A percentile compares a stretch with the other conserved stretches of the same genome.
Evolutionary conservation across 1,140 invertebrate genomes (phyloP).

Genomic region (Drosophila kikkawai): DNA sequence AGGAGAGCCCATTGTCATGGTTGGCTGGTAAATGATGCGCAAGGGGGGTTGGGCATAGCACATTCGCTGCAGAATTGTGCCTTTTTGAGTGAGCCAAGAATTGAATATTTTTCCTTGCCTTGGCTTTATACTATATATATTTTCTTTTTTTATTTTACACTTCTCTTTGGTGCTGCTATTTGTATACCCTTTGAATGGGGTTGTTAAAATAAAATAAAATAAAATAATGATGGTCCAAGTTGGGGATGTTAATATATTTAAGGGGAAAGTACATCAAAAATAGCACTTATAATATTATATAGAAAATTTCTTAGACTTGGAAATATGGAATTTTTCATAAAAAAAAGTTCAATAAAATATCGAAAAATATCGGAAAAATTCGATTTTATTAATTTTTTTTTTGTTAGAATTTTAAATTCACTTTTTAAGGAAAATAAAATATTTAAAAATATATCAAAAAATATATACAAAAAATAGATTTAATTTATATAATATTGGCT

Average conservation of each 20-base stretch:
- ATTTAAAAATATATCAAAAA: neutral
- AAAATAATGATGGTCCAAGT: neutral
- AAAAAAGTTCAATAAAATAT: neutral
- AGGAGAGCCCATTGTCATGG: conserved; percentile 61
- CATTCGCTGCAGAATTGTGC: conserved; percentile 70
- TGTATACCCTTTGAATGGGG: conserved; percentile 8
- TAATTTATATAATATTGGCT: neutral
- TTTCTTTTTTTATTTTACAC: conserved; percentile 28
- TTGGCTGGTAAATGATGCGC: conserved; percentile 75
- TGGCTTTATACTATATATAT: conserved; percentile 3
- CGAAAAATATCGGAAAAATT: neutral
- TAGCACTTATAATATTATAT: too few relatives aligned
- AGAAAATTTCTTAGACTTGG: neutral
- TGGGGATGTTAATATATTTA: neutral
- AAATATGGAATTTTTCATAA: neutral
- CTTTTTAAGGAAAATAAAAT: neutral
- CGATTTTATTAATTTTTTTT: too few relatives aligned
- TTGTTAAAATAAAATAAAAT: neutral
- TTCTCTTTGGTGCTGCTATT: conserved; percentile 25
- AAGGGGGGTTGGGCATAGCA: conserved; percentile 23
- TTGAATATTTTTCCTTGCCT: conserved; percentile 66
- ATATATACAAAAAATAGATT: neutral
- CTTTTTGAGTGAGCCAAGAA: conserved; percentile 72
- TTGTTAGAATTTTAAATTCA: too few relatives aligned
- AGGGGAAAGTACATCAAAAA: neutral